Evolutionary conservation across 2,888 invertebrate species (phyloP).

Genomic region (Acholoe squamosa): DNA sequence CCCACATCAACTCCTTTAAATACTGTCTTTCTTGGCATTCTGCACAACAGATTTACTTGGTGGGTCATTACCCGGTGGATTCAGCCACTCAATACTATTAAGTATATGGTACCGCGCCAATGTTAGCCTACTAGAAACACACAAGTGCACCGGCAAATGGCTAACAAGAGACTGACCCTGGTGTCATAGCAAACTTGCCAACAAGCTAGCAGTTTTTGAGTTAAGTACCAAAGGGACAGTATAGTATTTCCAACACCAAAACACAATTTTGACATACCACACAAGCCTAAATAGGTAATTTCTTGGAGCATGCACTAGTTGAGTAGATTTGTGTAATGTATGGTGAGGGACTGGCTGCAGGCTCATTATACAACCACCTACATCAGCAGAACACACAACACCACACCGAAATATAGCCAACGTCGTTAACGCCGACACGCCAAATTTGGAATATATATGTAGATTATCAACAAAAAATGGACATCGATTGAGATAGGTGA

Average conservation of each 20-base stretch:
- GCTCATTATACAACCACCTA: constrained; percentile 24
- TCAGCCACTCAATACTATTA: not conserved
- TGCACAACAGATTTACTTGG: not conserved
- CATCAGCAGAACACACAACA: constrained; percentile 45
- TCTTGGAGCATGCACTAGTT: constrained; percentile 25
- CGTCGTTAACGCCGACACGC: not conserved
- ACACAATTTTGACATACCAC: constrained; percentile 54
- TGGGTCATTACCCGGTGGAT: not conserved
- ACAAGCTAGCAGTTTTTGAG: constrained; percentile 7
- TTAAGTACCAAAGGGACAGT: not conserved
- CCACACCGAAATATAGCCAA: constrained; percentile 14
- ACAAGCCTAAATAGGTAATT: constrained; percentile 31
- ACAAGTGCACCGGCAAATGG: not conserved
- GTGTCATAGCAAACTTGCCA: not conserved
- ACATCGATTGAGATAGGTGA: no score
- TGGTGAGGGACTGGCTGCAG: not conserved
- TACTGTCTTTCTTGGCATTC: constrained; percentile 40
- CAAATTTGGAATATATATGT: no score
- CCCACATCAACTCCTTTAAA: not conserved
- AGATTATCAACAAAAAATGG: no score
- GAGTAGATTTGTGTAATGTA: not conserved
- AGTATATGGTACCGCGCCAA: not conserved
- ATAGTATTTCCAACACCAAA: not conserved
- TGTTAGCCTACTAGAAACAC: not conserved
- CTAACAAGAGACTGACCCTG: not conserved